Base-by-base conservation (phyloP, 2,797 vertebrate genomes). In the Neomorphus geoffroyi region DNA sequence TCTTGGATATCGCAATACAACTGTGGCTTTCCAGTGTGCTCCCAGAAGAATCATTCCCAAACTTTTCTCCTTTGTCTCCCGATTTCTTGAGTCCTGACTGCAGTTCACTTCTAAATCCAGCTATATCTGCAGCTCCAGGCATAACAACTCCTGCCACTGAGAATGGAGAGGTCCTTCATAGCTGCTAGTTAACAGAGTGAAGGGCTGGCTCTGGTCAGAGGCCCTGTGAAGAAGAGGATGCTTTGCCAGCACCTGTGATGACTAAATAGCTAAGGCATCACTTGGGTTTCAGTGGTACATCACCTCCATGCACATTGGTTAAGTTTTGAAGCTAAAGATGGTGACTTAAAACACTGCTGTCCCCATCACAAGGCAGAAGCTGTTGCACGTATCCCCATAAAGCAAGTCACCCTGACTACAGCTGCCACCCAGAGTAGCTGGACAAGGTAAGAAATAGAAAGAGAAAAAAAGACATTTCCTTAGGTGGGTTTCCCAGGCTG, bases 401-500 rank as follows among this genome's bases (percentile, higher is more conserved):
- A 75, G 13, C n/a, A 53, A 32, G 53, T 41, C 60, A 39, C 37
- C 37, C 18, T 41, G 27, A 62, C 27, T 14, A 41, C 37, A 62
- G 60, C 60, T 62, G 37, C 37, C 37, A 62, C 60, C 26, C 37
- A 41, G 18, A 30, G 27, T 7, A 41, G 60, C 60, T 62, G 60
- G 60, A 30, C 60, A 41, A 41, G 60, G 37, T 28, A 62, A 62
- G 37, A 37, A 41, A 21, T 30, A 41, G 13, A 30, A 41, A 7
- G 8, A 35, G 39, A 41, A 13, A 45, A 45, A 45, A 30, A 45
- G 39, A 7, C 27, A 51, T 13, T 1, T 1, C 33, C 39, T 35
- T 4, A 0, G 1, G 2, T 41, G 3, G 10, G 12, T 35, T 50
- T 79, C 28, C 61, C 57, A 65, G 22, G 22, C 18, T 69, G 45